Evolutionary conservation across 2,888 invertebrate species (phyloP).

Genomic region (Dicycla oo): DNA sequence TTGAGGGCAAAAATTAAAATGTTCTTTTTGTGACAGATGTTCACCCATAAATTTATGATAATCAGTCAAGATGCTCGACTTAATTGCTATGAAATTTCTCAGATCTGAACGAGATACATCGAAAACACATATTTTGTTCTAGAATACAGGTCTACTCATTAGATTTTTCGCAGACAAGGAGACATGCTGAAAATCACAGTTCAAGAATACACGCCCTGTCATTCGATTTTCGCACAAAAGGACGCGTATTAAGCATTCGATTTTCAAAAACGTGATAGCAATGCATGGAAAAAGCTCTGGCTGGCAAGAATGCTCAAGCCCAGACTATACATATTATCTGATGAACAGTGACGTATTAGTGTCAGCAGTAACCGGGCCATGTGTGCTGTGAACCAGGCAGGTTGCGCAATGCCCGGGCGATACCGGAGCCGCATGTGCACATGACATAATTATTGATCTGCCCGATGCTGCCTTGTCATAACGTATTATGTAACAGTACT

Average conservation of each 20-base stretch:
- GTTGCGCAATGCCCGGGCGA: constrained; percentile 72
- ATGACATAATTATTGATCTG: constrained; percentile 78
- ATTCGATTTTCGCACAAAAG: background rate
- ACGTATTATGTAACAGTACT: constrained; percentile 68
- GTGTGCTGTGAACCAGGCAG: constrained; percentile 67
- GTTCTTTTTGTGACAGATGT: background rate
- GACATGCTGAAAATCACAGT: no score
- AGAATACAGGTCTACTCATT: background rate
- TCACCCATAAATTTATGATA: background rate
- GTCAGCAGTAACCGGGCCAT: constrained; percentile 72
- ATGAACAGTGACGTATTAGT: constrained; percentile 58
- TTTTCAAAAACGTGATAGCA: background rate
- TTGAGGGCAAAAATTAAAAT: constrained; percentile 18
- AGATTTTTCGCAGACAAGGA: background rate
- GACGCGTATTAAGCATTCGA: background rate
- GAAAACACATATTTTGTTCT: background rate
- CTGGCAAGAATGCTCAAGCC: background rate
- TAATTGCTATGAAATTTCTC: background rate
- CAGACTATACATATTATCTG: background rate
- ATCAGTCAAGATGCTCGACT: background rate
- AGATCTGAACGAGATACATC: background rate
- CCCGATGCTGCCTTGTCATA: constrained; percentile 70
- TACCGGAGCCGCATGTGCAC: constrained; percentile 71
- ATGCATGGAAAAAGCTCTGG: background rate
- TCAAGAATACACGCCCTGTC: background rate